A percentile compares a stretch with the other conserved stretches of the same genome.
These are phyloP conservation scores for Euclidia mi DNA, from an alignment of 2,888 invertebrate genomes.

Conservation along the genomic window DNA sequence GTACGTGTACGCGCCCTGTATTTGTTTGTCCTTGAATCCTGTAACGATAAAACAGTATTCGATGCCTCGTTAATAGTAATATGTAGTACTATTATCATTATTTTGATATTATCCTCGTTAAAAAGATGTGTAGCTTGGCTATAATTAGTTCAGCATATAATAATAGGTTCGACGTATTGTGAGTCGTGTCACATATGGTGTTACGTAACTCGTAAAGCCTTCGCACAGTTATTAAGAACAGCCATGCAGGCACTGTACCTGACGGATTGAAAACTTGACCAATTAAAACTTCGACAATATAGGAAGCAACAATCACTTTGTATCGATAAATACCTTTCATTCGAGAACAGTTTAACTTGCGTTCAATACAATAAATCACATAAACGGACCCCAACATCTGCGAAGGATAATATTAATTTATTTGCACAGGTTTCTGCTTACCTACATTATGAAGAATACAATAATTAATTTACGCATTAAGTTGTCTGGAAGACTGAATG, in stretches of 20 bases:
- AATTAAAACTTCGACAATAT: conserved; percentile 53
- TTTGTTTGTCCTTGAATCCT: too few species aligned
- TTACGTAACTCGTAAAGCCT: conserved; percentile 40
- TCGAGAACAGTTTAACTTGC: conserved; percentile 36
- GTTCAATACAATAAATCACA: conserved; percentile 39
- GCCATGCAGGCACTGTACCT: conserved; percentile 33
- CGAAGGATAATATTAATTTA: conserved; percentile 44
- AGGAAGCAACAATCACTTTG: conserved; percentile 34
- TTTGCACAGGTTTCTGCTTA: conserved; percentile 22
- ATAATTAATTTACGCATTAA: conserved; percentile 34
- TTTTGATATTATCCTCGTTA: too few species aligned
- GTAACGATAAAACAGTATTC: too few species aligned
- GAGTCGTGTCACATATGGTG: conserved; percentile 40
- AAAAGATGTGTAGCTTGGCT: too few species aligned
- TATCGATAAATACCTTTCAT: conserved; percentile 43
- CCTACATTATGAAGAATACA: conserved; percentile 17
- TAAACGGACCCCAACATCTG: conserved; percentile 43
- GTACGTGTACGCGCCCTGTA: too few species aligned
- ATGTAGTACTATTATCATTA: too few species aligned
- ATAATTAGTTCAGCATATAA: too few species aligned
- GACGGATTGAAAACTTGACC: conserved; percentile 47
- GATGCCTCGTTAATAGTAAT: too few species aligned
- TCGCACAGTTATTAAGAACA: conserved; percentile 48
- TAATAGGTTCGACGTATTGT: conserved; percentile 14
- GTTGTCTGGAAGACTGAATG: conserved; percentile 37